Evolutionary conservation across 2,797 vertebrate genomes (phyloP).

Genomic region (Anguilla marmorata): DNA sequence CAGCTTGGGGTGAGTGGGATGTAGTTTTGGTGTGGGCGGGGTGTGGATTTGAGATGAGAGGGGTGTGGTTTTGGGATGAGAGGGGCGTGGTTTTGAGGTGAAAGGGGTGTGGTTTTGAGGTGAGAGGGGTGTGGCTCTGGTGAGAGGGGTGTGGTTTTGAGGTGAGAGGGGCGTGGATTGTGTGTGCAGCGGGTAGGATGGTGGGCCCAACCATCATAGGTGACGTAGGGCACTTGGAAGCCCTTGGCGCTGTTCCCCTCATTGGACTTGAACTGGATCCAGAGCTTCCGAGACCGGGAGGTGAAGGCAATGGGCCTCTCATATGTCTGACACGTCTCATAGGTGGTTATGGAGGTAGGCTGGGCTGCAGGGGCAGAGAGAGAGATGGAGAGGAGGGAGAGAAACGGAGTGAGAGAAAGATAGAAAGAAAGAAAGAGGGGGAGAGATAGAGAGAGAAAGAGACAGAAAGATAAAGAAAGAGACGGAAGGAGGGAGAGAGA

Average conservation of each 20-base stretch:
- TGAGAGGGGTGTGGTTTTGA: background rate
- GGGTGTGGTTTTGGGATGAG: too few species aligned
- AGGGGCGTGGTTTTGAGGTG: too few species aligned
- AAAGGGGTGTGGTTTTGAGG: too few species aligned
- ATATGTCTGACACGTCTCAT: conserved; percentile 96
- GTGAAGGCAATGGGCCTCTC: conserved; percentile 96
- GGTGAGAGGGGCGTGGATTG: background rate
- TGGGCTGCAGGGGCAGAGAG: conserved; percentile 69
- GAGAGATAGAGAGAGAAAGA: too few species aligned
- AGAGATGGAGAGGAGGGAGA: too few species aligned
- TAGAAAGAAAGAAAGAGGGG: background rate
- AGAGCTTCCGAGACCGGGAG: conserved; percentile 90
- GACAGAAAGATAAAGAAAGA: background rate
- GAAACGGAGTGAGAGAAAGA: background rate
- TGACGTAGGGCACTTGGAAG: conserved; percentile 96
- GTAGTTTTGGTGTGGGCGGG: too few species aligned
- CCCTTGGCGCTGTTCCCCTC: conserved; percentile 96
- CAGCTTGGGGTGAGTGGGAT: too few species aligned
- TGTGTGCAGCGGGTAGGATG: background rate
- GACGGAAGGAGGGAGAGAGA: background rate
- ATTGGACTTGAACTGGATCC: conserved; percentile 97
- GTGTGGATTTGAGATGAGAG: too few species aligned
- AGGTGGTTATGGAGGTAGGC: conserved; percentile 92
- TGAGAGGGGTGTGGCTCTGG: too few species aligned
- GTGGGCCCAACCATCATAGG: conserved; percentile 83